Base-by-base conservation (phyloP, 2,113 vertebrate genomes). In the Meriones unguiculatus region DNA sequence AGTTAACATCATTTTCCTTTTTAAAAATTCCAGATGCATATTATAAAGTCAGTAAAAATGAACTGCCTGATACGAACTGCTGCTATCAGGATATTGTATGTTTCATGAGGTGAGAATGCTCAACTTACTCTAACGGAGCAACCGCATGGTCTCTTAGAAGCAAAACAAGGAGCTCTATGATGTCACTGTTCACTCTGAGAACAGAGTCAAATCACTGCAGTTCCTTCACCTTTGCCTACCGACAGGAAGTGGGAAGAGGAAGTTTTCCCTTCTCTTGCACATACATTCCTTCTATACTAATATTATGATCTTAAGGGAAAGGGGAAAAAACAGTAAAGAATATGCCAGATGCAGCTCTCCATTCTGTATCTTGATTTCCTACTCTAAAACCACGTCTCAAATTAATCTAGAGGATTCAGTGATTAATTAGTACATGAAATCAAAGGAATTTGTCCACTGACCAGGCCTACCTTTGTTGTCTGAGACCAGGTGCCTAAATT, bases 331-430 rank as follows among this genome's bases (percentile, higher is more conserved):
- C 1, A 5, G 30, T 50, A 82, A 93, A 89, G 3, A 64, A 52
- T 62, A n/a, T 62, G 67, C 89, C 24, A 7, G 24, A 25, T 62
- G 7, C 54, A 1, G 69, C 7, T 80, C 15, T 22, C 22, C 15
- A 2, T 62, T 73, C 4, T 62, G 32, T 76, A 13, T 72, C 70
- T 95, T 78, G 78, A 5, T 75, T 65, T 90, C 5, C 28, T 77
- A 59, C 67, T 41, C 52, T 54, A 70, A 70, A 59, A 20, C 1
- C 15, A 77, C 65, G 81, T 76, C 20, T 76, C 24, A 80, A 30
- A 24, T 89, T 70, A 88, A 77, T 90, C 80, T 50, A 90, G 41
- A 96, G 35, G 18, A 85, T 46, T 76, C 77, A 41, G n/a, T 65
- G 22, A 85, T 18, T 77, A 89, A 85, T 18, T 77, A 89, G 70